Percentiles rank a stretch among this genome's conserved stretches.
These are phyloP conservation scores for Cynopterus brachyotis DNA, from an alignment of 2,113 vertebrate genomes.

Conservation along the genomic window DNA sequence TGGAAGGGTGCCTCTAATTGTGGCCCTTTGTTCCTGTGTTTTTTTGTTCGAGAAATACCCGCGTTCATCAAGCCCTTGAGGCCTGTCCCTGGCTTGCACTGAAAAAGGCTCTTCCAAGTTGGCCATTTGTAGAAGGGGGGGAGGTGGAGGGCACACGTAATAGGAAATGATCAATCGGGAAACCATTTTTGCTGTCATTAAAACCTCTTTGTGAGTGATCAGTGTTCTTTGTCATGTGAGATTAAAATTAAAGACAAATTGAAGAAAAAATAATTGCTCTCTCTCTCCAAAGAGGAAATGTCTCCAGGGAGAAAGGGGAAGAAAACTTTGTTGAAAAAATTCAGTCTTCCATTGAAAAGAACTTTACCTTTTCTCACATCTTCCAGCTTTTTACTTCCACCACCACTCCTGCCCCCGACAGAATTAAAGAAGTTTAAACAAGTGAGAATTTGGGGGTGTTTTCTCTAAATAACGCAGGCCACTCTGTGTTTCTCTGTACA, in stretches of 20 bases:
- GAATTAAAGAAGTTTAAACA: conserved; percentile 16
- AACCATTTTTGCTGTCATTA: conserved; percentile 71
- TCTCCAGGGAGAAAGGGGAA: conserved; percentile 19
- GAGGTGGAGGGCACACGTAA: not conserved
- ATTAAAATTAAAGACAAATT: conserved; percentile 69
- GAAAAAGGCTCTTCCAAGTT: conserved; percentile 59
- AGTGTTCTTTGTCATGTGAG: conserved; percentile 54
- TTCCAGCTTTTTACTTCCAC: not conserved
- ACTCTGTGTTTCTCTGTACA: not conserved
- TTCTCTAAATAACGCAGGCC: not conserved
- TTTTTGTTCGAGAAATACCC: conserved; percentile 61
- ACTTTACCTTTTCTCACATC: conserved; percentile 42
- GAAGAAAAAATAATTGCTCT: conserved; percentile 73
- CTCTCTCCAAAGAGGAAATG: conserved; percentile 47
- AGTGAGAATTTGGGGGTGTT: not conserved
- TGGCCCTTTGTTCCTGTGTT: conserved; percentile 60
- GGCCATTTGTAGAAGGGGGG: conserved; percentile 40
- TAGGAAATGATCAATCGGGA: conserved; percentile 70
- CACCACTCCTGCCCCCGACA: not conserved
- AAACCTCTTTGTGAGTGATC: conserved; percentile 68
- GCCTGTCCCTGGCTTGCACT: conserved; percentile 44
- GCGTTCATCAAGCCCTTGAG: conserved; percentile 51
- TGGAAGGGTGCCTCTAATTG: conserved; percentile 77
- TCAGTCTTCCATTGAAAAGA: conserved; percentile 32
- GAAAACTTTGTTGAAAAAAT: conserved; percentile 52